Conservation (phyloP, 2,113 vertebrate species). For the Mus spicilegus region DNA sequence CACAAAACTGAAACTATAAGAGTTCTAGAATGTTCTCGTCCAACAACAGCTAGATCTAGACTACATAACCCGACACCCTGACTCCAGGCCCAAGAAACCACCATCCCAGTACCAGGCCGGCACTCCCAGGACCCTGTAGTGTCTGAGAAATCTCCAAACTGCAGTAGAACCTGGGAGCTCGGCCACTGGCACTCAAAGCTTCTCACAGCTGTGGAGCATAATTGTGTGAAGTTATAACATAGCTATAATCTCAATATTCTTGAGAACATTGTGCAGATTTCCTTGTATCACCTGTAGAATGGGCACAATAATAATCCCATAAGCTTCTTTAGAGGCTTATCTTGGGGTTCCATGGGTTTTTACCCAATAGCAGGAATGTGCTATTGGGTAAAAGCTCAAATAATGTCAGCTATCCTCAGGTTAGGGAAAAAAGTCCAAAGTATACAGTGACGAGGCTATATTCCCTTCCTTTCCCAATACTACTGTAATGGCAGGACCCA, state of each 20-base stretch:
- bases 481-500: not conserved
- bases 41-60: not conserved
- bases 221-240: not conserved
- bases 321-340: not conserved
- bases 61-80: rapidly evolving
- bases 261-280: not conserved
- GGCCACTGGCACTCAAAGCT: not conserved
- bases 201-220: not conserved
- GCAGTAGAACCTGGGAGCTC: not conserved
- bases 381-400: not conserved
- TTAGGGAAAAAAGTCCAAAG: not conserved
- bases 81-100: not conserved
- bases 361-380: too few relatives aligned
- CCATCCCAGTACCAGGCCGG: not conserved
- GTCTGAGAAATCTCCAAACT: not conserved
- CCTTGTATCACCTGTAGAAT: not conserved
- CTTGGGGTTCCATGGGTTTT: not conserved
- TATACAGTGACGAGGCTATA: not conserved
- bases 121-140: not conserved
- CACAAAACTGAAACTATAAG: not conserved
- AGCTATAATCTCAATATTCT: not conserved
- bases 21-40: constrained; percentile 19
- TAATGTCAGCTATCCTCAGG: not conserved
- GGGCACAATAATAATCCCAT: not conserved
- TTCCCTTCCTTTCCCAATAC: not conserved